Conservation (phyloP, 2,888 invertebrate genomes). For the Agrochola lota region DNA sequence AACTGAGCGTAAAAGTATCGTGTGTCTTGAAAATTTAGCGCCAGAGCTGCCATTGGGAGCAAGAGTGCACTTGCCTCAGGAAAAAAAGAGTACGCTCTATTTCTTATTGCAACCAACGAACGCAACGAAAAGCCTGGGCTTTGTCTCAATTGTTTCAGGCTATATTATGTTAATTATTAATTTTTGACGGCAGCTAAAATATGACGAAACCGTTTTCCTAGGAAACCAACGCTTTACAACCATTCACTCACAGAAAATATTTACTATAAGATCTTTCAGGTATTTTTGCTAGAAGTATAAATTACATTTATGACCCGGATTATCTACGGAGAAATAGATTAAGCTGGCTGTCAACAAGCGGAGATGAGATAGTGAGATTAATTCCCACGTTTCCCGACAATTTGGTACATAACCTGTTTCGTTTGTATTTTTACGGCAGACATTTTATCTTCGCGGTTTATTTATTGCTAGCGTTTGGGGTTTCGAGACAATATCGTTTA, state of each 20-base stretch:
- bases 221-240: not conserved
- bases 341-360: conserved; percentile 43
- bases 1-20: too few species aligned
- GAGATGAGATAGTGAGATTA: conserved; percentile 50
- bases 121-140: too few species aligned
- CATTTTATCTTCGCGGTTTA: conserved; percentile 49
- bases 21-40: too few species aligned
- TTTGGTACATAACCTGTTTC: conserved; percentile 41
- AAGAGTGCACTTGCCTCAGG: too few species aligned
- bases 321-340: conserved; percentile 30
- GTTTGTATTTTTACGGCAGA: conserved; percentile 42
- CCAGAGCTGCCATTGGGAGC: too few species aligned
- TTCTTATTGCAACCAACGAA: too few species aligned
- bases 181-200: not conserved
- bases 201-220: not conserved
- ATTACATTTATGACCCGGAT: conserved; percentile 26
- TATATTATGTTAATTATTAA: too few species aligned
- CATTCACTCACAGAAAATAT: not conserved
- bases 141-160: too few species aligned
- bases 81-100: too few species aligned
- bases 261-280: not conserved
- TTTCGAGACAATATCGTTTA: conserved; percentile 24
- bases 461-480: conserved; percentile 34
- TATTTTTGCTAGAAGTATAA: conserved; percentile 9
- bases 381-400: conserved; percentile 43